Evolutionary conservation across 1,140 invertebrate genomes (phyloP).

Genomic region (Zophobas atratus): DNA sequence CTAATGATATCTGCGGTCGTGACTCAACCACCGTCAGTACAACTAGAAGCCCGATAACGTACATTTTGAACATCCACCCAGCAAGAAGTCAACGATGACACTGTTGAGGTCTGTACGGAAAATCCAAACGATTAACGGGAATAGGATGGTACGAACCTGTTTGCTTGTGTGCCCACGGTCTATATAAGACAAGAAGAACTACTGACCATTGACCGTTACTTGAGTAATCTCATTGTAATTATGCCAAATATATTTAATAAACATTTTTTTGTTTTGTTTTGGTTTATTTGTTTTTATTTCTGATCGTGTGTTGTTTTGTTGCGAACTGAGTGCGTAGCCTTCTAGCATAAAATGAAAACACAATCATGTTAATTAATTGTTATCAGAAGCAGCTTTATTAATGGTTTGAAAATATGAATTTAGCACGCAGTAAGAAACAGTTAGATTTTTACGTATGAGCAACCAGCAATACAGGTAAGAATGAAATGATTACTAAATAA

Average conservation of each 20-base stretch:
- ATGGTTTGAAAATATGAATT: no score
- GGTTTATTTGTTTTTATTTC: no score
- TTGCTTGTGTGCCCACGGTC: not conserved
- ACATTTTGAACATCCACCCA: not conserved
- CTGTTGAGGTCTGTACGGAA: slow-evolving; percentile 1
- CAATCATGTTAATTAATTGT: no score
- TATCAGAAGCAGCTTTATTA: no score
- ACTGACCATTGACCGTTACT: slow-evolving; percentile 1
- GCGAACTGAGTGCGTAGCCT: no score
- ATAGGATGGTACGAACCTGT: slow-evolving; percentile 2
- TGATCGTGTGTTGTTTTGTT: no score
- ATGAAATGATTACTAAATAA: no score
- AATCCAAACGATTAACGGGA: slow-evolving; percentile 8
- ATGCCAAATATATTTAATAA: not conserved
- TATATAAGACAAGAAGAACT: not conserved
- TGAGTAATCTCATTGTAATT: not conserved
- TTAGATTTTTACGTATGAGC: no score
- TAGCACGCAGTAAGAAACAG: no score
- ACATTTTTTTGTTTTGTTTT: no score
- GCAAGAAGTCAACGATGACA: not conserved
- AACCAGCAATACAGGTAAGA: no score
- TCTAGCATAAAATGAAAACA: no score
- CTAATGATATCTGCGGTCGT: not conserved
- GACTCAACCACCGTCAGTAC: not conserved
- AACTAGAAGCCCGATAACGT: not conserved